These are phyloP conservation scores for Dufourea novaeangliae DNA, from an alignment of 1,140 invertebrate genomes.

Conservation along the genomic window DNA sequence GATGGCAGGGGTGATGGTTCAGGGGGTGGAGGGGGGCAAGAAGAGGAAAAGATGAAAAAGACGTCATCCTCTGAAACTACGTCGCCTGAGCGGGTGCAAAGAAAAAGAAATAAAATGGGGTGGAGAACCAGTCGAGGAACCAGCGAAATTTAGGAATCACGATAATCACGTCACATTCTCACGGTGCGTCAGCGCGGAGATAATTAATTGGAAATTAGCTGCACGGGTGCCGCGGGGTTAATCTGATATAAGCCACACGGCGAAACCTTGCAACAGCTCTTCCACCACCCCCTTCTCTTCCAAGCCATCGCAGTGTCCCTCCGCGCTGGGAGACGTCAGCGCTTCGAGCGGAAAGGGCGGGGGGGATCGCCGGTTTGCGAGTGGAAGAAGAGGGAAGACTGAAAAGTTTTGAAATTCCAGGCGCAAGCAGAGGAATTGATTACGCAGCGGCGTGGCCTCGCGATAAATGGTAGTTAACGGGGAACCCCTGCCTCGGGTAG, in stretches of 20 bases:
- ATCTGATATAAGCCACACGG: constrained; percentile 62
- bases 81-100: background rate
- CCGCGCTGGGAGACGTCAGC: background rate
- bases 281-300: constrained; percentile 9
- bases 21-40: background rate
- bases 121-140: background rate
- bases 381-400: constrained; percentile 46
- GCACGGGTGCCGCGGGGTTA: constrained; percentile 56
- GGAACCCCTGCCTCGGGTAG: constrained; percentile 65
- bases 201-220: constrained; percentile 67
- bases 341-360: constrained; percentile 8
- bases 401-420: constrained; percentile 69
- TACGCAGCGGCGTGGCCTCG: constrained; percentile 63
- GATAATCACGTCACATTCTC: constrained; percentile 64
- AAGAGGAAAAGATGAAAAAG: background rate
- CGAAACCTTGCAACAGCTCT: constrained; percentile 59
- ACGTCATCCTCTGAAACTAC: background rate
- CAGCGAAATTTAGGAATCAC: constrained; percentile 35
- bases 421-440: constrained; percentile 69
- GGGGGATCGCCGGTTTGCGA: constrained; percentile 14
- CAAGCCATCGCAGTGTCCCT: constrained; percentile 22
- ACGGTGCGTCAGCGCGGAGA: constrained; percentile 56
- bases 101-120: constrained; percentile 1
- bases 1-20: background rate
- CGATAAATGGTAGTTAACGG: constrained; percentile 69